Evolutionary conservation across 2,888 invertebrate genomes (phyloP).

Genomic region (Siphlonurus alternatus): DNA sequence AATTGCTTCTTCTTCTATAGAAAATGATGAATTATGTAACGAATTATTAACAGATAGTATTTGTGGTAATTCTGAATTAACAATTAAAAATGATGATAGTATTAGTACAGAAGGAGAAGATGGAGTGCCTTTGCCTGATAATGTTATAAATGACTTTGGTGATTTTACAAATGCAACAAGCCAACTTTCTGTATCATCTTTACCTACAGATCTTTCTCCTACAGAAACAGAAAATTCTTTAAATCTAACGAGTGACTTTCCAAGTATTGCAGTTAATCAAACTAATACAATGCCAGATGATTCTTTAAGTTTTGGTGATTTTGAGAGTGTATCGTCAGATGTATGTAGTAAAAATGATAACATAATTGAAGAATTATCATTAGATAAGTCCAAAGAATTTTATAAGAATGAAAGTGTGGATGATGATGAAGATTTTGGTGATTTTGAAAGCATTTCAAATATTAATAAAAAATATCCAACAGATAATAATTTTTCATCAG

Average conservation of each 20-base stretch:
- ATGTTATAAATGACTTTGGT: constrained; percentile 10
- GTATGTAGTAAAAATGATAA: background rate
- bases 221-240: background rate
- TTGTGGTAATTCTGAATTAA: too few relatives aligned
- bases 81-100: too few relatives aligned
- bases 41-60: too few relatives aligned
- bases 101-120: too few relatives aligned
- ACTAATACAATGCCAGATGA: background rate
- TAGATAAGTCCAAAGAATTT: background rate
- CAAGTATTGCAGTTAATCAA: background rate
- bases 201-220: background rate
- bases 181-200: background rate
- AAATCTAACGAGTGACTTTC: background rate
- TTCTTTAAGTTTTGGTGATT: background rate
- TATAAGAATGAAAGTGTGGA: background rate
- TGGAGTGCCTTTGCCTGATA: background rate
- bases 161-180: constrained; percentile 8
- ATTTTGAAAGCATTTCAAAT: constrained; percentile 14
- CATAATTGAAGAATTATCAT: background rate
- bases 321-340: background rate
- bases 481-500: constrained; percentile 33
- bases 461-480: constrained; percentile 16
- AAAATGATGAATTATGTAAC: too few relatives aligned
- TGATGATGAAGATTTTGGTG: constrained; percentile 12
- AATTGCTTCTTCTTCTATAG: background rate